phyloP scores from a whole-genome alignment of 2,888 invertebrate species.

The Caenorhabditis sinica region DNA sequence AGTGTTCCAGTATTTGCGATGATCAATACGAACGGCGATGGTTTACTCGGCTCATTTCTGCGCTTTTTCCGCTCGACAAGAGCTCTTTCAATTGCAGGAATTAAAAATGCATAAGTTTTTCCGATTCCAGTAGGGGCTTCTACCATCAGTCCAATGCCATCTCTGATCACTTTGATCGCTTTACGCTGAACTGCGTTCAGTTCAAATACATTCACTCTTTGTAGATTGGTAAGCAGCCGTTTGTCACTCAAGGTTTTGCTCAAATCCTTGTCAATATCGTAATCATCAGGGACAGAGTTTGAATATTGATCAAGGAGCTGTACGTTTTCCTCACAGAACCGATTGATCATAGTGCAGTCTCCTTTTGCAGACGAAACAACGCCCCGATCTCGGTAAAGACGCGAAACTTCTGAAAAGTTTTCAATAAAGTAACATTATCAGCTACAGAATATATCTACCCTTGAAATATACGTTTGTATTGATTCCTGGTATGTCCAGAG shows the following conservation, averaged over 20 bases:
- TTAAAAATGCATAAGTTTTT: conserved; percentile 61
- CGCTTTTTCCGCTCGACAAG: not conserved
- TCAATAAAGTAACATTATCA: not conserved
- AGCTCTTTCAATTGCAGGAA: conserved; percentile 50
- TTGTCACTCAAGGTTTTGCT: conserved; percentile 3
- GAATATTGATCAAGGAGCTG: not conserved
- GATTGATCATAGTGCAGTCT: not conserved
- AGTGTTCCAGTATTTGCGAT: conserved; percentile 38
- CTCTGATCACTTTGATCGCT: conserved; percentile 22
- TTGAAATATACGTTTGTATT: not conserved
- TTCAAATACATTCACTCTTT: not conserved
- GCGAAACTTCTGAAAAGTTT: conserved; percentile 2
- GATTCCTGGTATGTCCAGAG: not conserved
- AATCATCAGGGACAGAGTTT: not conserved
- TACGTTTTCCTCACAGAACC: conserved; percentile 31
- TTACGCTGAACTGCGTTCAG: conserved; percentile 48
- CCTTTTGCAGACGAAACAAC: not conserved
- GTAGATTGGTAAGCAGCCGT: conserved; percentile 26
- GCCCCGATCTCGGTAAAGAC: not conserved
- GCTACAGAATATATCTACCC: not conserved
- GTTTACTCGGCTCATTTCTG: not conserved
- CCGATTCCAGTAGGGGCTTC: conserved; percentile 65
- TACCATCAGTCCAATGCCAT: conserved; percentile 21
- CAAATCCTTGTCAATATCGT: not conserved
- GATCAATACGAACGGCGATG: conserved; percentile 43